A percentile compares a stretch with the other conserved stretches of the same genome.
These are phyloP conservation scores for Blomia tropicalis DNA, from an alignment of 2,888 invertebrate species.

Conservation along the genomic window DNA sequence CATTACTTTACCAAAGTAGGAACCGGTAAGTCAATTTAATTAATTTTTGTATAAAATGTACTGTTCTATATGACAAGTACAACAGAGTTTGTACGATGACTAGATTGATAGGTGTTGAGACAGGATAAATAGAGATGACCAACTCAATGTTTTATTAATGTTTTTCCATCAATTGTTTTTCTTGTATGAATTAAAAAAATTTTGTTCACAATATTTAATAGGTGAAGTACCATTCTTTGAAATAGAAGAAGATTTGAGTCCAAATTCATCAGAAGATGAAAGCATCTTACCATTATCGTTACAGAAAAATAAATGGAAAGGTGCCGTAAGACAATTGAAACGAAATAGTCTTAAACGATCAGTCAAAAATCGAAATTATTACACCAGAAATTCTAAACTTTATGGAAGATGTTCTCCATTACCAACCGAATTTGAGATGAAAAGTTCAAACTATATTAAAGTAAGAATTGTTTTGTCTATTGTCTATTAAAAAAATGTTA, in stretches of 20 bases:
- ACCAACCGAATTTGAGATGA: background rate
- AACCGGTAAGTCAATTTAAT: too few relatives aligned
- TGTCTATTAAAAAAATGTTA: background rate
- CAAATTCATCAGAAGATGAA: constrained; percentile 10
- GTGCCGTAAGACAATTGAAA: background rate
- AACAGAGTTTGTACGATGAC: too few relatives aligned
- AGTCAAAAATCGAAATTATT: background rate
- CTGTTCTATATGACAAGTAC: too few relatives aligned
- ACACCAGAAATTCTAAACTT: background rate
- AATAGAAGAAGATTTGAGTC: constrained; percentile 20
- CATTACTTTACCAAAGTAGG: constrained; percentile 44
- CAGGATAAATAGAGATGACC: too few relatives aligned
- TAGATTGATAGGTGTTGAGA: too few relatives aligned
- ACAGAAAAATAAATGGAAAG: background rate
- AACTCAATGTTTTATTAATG: too few relatives aligned
- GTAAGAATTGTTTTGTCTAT: background rate
- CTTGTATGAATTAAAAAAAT: too few relatives aligned
- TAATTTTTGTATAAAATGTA: too few relatives aligned
- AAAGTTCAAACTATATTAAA: background rate
- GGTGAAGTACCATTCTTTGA: constrained; percentile 24
- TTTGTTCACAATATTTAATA: too few relatives aligned
- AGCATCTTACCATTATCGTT: background rate
- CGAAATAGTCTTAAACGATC: background rate
- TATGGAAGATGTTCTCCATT: background rate
- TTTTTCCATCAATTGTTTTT: too few relatives aligned